Evolutionary conservation across 2,113 vertebrate species (phyloP).

Genomic region (Neolamprologus sp.): DNA sequence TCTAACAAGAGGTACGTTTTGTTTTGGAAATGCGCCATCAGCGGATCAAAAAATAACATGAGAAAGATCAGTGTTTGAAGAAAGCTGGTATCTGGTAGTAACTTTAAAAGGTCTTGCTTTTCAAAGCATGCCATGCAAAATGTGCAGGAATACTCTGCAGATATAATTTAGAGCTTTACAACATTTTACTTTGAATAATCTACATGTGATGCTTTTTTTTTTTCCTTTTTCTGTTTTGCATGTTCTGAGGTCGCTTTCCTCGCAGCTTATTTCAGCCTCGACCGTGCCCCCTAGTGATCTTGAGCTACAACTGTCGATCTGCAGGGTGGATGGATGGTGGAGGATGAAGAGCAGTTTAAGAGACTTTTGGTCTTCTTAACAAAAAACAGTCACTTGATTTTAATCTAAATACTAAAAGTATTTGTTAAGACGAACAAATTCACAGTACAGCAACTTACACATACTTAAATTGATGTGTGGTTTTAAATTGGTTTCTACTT

Average conservation of each 20-base stretch:
- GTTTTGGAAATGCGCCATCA: not conserved
- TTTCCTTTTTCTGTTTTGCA: not conserved
- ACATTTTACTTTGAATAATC: not conserved
- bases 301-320: not conserved
- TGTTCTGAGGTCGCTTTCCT: not conserved
- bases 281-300: not conserved
- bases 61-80: not conserved
- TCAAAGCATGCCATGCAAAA: not conserved
- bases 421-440: not conserved
- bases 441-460: not conserved
- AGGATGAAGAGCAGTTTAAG: not conserved
- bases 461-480: not conserved
- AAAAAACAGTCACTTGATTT: not conserved
- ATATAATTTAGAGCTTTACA: not conserved
- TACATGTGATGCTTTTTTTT: not conserved
- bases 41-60: not conserved
- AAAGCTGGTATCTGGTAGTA: not conserved
- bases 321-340: not conserved
- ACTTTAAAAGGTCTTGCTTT: not conserved
- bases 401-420: not conserved
- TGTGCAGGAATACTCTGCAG: not conserved
- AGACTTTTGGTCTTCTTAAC: not conserved
- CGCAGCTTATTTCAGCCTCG: not conserved
- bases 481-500: not conserved
- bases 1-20: not conserved